Conservation (phyloP, 2,888 invertebrate genomes). For the Yponomeuta evonymella region DNA sequence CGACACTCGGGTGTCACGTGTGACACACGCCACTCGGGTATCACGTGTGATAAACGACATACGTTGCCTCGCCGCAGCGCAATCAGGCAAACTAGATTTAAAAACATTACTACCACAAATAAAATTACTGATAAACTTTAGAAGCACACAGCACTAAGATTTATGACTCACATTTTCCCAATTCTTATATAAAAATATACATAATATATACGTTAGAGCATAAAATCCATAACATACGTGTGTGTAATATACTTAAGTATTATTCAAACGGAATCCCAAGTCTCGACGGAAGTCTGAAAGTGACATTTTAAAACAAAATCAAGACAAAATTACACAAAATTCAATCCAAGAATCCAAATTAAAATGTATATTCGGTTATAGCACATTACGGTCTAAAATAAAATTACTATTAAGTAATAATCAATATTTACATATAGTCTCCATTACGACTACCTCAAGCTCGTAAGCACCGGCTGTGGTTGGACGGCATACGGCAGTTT, state of each 20-base stretch:
- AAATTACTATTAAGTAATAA: conserved; percentile 71
- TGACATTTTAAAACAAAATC: not conserved
- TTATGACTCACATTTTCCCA: conserved; percentile 39
- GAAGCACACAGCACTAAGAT: conserved; percentile 36
- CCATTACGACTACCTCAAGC: conserved; percentile 17
- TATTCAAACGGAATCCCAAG: not conserved
- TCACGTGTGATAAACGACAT: conserved; percentile 20
- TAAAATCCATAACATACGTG: conserved; percentile 13
- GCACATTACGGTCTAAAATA: conserved; percentile 70
- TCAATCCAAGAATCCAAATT: conserved; percentile 15
- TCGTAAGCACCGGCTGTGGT: conserved; percentile 4
- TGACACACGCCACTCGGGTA: too few species aligned
- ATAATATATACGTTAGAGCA: conserved; percentile 13
- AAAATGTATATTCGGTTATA: conserved; percentile 44
- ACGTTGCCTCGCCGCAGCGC: conserved; percentile 23
- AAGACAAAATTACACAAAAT: conserved; percentile 5
- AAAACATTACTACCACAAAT: conserved; percentile 38
- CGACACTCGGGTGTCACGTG: too few species aligned
- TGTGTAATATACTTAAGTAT: not conserved
- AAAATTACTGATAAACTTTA: conserved; percentile 32
- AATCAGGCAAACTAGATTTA: conserved; percentile 43
- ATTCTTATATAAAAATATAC: conserved; percentile 7
- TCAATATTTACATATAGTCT: conserved; percentile 61
- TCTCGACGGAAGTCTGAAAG: not conserved
- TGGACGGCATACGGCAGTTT: not conserved